Evolutionary conservation across 2,888 invertebrate species (phyloP), one percentile per base, ranked within the genome.

Genomic region (Eristalis intricaria): DNA sequence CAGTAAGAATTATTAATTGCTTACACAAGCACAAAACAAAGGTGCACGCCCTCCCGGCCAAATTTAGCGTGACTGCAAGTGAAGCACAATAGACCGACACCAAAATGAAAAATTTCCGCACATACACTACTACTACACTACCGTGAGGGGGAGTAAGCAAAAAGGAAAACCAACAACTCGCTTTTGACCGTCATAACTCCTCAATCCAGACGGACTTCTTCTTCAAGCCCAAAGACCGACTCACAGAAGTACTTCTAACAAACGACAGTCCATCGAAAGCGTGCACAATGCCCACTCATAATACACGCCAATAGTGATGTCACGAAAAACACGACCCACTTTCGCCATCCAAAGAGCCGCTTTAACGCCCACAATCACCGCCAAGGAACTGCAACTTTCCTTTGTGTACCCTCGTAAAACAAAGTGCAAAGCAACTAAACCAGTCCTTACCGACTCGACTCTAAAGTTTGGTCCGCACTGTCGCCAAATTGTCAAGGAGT

Each of bases 271-370:
- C 74, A 83, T 86, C 83, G 78, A 83, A 86, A 86, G 86, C 86
- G 86, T 86, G 86, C 86, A 78, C 86, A 86, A 75, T 86, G 78
- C 78, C 82, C 86, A 82, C 86, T 86, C 86, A 86, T 86, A 86
- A 78, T 43, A 86, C 78, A 79, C 83, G 78, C 83, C 71, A 86
- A 40, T 32, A 58, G 69, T 29, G 65, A 64, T 40, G 66, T 29
- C 60, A 83, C 74, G 43, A 50, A n/a, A 50, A 50, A 50, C 50
- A 58, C 73, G 60, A 71, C 38, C 69, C 43, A 50, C 50, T 50
- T 50, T 26, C 19, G 26, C 60, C 56, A 60, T 40, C n/a, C 64
- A 50, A 35, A 58, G 69, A 86, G 69, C 66, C 82, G 65, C 82
- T 78, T 86, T 29, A 81, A 69, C 73, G 66, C 40, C 43, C 68